Evolutionary conservation across 2,797 vertebrate genomes (phyloP), one percentile per base, ranked within the genome.

Genomic region (Sciaenops ocellatus): DNA sequence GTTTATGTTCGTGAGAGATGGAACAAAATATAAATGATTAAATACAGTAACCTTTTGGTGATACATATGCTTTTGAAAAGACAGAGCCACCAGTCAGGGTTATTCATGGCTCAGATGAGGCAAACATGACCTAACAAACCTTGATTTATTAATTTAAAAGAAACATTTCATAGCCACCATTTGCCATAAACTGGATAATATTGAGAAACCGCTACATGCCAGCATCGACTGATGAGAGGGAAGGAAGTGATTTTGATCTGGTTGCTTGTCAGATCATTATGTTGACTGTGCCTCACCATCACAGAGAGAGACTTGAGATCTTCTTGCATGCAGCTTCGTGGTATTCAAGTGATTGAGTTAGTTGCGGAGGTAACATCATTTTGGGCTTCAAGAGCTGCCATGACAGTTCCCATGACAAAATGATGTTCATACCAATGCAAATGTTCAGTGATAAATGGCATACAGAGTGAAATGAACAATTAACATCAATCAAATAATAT

Each of bases 101-200:
- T 73, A 28, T 55, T 22, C 38, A 1, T 17, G 13, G 12, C 24
- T 56, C 4, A 22, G 30, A 24, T 13, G 26, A 73, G 18, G 34
- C 34, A 38, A 47, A 73, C 15, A 10, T 42, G 24, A 59, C 12
- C 20, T 17, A 13, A 10, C 3, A 10, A 38, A 50, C 17, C 20
- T 65, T 50, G 30, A 41, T 64, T 61, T 61, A 22, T 24, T 38
- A 15, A n/a, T 61, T 61, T 48, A 54, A 38, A 18, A n/a, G 16
- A 34, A 20, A 7, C 18, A 20, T 44, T 11, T 26, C 3, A 20
- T 22, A 16, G 38, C 5, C 22, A 54, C 16, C 9, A 22, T 57
- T 38, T 16, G 3, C 17, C 52, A 3, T 51, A 13, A 16, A 17
- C 5, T 28, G 30, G 4, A 11, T 16, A 6, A 22, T 38, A 2